phyloP scores from a whole-genome alignment of 2,113 vertebrate species.

The Catharus fuscescens region DNA sequence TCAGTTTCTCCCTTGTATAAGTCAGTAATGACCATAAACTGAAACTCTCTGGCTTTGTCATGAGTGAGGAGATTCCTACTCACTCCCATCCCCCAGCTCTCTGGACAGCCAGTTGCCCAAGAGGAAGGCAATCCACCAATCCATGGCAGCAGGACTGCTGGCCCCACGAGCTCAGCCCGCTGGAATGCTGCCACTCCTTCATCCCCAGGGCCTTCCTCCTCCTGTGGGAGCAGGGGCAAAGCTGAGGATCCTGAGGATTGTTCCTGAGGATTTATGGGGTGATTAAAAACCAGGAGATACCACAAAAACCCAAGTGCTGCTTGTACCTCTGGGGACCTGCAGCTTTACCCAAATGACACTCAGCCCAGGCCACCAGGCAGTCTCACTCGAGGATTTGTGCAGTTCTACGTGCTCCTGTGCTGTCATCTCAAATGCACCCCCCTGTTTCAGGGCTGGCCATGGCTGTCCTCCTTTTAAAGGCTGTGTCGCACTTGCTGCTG shows the following conservation, averaged over 20 bases:
- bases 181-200: not conserved
- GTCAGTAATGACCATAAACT: not conserved
- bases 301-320: not conserved
- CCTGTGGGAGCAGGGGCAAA: not conserved
- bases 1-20: not conserved
- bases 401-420: fast-evolving
- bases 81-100: not conserved
- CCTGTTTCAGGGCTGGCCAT: not conserved
- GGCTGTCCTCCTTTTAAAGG: not conserved
- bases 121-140: not conserved
- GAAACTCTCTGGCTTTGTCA: not conserved
- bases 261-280: not conserved
- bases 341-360: not conserved
- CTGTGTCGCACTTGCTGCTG: not conserved
- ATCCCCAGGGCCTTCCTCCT: not conserved
- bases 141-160: not conserved
- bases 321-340: not conserved
- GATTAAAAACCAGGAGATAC: not conserved
- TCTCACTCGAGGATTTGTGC: fast-evolving
- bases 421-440: not conserved
- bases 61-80: not conserved
- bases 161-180: not conserved
- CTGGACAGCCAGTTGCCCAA: not conserved
- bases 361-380: not conserved
- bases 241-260: not conserved